phyloP scores from a whole-genome alignment of 2,797 vertebrate species.

The Neolamprologus multifasciatus region DNA sequence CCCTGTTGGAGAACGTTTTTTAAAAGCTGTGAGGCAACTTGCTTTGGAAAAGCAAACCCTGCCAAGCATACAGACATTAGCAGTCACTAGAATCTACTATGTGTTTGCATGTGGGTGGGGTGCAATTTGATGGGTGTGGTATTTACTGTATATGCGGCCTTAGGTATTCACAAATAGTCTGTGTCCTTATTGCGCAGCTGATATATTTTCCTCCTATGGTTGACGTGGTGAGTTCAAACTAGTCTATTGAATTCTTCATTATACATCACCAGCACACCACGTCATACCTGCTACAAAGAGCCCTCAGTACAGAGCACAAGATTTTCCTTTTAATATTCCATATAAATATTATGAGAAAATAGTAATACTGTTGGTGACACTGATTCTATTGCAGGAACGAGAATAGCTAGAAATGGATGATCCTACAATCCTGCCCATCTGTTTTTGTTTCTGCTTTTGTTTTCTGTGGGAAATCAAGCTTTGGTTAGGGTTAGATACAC shows the following conservation, averaged over 20 bases:
- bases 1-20: not conserved
- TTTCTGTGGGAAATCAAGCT: not conserved
- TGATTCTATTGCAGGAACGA: not conserved
- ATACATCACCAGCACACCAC: slow-evolving; percentile 48
- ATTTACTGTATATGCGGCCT: not conserved
- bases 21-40: not conserved
- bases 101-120: not conserved
- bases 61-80: not conserved
- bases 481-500: not conserved
- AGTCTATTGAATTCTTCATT: slow-evolving; percentile 10
- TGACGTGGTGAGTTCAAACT: slow-evolving; percentile 16
- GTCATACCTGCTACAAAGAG: slow-evolving; percentile 54
- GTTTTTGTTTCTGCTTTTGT: not conserved
- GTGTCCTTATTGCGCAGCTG: not conserved
- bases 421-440: not conserved
- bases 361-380: not conserved
- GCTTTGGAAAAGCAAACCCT: not conserved
- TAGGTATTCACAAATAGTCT: not conserved
- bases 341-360: not conserved
- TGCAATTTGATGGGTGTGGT: slow-evolving; percentile 27
- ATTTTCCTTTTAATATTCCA: not conserved
- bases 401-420: not conserved
- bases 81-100: not conserved
- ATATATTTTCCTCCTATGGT: slow-evolving; percentile 34
- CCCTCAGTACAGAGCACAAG: slow-evolving; percentile 44